phyloP scores from a whole-genome alignment of 2,113 vertebrate genomes.

The Scomber colias region DNA sequence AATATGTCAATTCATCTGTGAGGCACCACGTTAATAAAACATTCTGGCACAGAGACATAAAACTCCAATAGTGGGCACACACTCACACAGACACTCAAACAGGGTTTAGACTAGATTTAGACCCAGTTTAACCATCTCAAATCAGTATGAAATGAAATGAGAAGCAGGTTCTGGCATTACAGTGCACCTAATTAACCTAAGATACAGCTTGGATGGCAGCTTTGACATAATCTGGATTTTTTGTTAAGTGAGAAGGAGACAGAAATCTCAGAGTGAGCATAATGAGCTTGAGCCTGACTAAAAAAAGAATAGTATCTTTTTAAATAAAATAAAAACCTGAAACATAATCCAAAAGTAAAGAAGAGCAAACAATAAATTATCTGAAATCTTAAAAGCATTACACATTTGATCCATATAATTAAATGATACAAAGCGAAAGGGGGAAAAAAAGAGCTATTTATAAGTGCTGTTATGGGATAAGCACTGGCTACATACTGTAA shows the following conservation, averaged over 20 bases:
- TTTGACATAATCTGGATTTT: constrained; percentile 45
- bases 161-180: constrained; percentile 39
- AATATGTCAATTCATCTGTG: constrained; percentile 82
- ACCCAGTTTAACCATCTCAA: constrained; percentile 29
- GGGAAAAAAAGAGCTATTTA: not conserved
- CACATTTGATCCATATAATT: constrained; percentile 1
- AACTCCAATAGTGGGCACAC: constrained; percentile 71
- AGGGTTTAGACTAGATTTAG: constrained; percentile 51
- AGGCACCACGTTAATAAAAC: constrained; percentile 80
- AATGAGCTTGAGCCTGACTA: not conserved
- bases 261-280: constrained; percentile 11
- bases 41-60: constrained; percentile 79
- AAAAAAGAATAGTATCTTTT: not conserved
- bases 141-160: constrained; percentile 7
- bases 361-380: not conserved
- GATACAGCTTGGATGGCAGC: constrained; percentile 31
- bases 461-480: not conserved
- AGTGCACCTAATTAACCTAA: constrained; percentile 44
- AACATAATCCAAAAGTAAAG: not conserved
- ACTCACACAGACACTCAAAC: constrained; percentile 59
- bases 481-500: not conserved
- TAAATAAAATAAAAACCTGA: not conserved
- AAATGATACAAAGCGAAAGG: not conserved
- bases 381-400: not conserved
- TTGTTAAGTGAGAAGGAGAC: constrained; percentile 17